A percentile compares a stretch with the other conserved stretches of the same genome.
Conservation (phyloP, 2,888 invertebrate genomes). For the Kryphioiulus occultus region DNA sequence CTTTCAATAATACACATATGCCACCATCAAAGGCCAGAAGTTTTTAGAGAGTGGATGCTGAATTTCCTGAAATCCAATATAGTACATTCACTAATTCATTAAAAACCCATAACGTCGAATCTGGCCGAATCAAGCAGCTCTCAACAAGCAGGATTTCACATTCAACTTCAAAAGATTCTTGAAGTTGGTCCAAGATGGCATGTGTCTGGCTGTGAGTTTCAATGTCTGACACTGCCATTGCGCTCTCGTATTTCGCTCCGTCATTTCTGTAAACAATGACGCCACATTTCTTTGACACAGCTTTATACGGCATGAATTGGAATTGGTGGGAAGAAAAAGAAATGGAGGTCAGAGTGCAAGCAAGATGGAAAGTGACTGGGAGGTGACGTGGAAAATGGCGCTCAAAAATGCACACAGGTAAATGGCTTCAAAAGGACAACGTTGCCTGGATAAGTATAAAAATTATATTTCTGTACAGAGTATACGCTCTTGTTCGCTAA, state of each 20-base stretch:
- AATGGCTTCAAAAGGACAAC: neutral
- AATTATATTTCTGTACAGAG: no score
- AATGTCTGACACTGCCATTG: slow-evolving; percentile 26
- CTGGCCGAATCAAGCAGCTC: neutral
- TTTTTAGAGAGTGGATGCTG: no score
- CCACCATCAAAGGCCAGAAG: no score
- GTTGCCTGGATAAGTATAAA: neutral
- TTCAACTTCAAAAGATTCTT: neutral
- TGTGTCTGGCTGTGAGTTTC: slow-evolving; percentile 18
- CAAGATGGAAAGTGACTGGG: neutral
- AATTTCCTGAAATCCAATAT: no score
- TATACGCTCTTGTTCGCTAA: no score
- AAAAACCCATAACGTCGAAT: neutral
- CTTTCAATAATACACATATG: no score
- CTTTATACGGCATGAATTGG: slow-evolving; percentile 18
- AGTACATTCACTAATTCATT: neutral
- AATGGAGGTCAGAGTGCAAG: neutral
- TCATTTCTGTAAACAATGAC: slow-evolving; percentile 51
- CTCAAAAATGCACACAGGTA: neutral
- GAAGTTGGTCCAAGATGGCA: neutral
- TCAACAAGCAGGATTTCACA: neutral
- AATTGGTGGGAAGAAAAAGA: slow-evolving; percentile 9
- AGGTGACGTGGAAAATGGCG: slow-evolving; percentile 10
- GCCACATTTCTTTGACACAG: slow-evolving; percentile 46
- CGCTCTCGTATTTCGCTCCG: slow-evolving; percentile 43